Evolutionary conservation across 2,113 vertebrate genomes (phyloP), one percentile per base, ranked within the genome.

Genomic region (Archocentrus centrarchus): DNA sequence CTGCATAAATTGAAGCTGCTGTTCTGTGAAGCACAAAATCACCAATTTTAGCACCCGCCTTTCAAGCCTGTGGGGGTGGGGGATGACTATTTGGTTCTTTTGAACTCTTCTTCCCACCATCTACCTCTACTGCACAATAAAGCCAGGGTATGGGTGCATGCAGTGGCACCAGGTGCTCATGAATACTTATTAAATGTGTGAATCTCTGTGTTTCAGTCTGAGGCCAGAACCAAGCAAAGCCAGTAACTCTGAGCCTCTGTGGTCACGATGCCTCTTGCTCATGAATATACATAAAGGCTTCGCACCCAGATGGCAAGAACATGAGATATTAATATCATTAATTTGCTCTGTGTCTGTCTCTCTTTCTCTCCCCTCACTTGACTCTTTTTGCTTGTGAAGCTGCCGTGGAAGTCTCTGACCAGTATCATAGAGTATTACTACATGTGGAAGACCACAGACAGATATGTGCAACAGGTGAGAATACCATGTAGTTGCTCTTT

Each of bases 341-440:
- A 91, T 90, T 88, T 91, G 44, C 86, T 89, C 59, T 89, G 70
- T 82, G 47, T 91, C 75, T 59, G 35, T 70, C 57, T 50, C 79
- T 57, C 32, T 57, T 30, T 63, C 55, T 57, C 58, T 35, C 41
- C 13, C 47, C 13, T 14, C 35, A 2, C 77, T 75, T 24, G 53
- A 63, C 63, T 53, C 30, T 80, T 76, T 78, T 50, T 82, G 76
- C 84, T 64, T 92, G 83, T 96, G 90, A 94, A 99, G 98, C 97
- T 99, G 61, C 98, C 98, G 10, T 99, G 98, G 98, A 99, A 99
- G 93, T 99, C 98, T 0, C 92, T 99, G 96, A 99, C 98, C 80
- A 99, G 98, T 95, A 99, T 99, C 96, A 97, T 99, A 93, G 98
- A 99, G 86, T 99, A 99, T 95, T 99, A 99, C 92, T 99, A 99